phyloP scores from a whole-genome alignment of 2,888 invertebrate species.

The Plebejus melissa region DNA sequence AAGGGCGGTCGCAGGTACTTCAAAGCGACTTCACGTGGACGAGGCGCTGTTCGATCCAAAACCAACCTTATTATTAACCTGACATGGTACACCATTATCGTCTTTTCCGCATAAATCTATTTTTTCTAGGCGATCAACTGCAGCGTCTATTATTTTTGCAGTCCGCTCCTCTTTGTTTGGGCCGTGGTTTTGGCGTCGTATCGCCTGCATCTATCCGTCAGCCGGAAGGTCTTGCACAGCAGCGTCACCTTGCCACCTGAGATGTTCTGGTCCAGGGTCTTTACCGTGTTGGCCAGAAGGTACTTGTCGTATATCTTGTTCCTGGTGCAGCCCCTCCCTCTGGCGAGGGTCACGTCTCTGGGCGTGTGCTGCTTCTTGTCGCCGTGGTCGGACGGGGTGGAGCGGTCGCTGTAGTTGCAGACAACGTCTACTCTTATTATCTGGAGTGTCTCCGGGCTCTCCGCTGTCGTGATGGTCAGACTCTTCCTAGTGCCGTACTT shows the following conservation, averaged over 20 bases:
- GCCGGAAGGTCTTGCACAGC: conserved; percentile 67
- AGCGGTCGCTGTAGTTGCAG: conserved; percentile 52
- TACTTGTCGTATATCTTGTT: conserved; percentile 58
- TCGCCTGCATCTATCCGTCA: conserved; percentile 52
- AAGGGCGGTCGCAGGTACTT: conserved; percentile 59
- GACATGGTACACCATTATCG: conserved; percentile 26
- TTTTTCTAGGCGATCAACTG: conserved; percentile 26
- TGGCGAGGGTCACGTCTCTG: conserved; percentile 34
- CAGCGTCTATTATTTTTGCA: conserved; percentile 28
- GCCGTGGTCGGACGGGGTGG: conserved; percentile 49
- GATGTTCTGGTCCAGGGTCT: conserved; percentile 61
- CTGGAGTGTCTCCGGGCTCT: conserved; percentile 71
- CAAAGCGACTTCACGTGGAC: conserved; percentile 47
- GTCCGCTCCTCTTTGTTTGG: conserved; percentile 29
- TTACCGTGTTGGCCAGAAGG: conserved; percentile 61
- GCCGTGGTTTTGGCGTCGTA: conserved; percentile 31
- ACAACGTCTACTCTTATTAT: conserved; percentile 74
- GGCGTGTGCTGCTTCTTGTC: conserved; percentile 42
- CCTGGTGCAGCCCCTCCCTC: conserved; percentile 42
- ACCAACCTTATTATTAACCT: conserved; percentile 29
- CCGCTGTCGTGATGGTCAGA: conserved; percentile 65
- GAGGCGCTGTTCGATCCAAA: conserved; percentile 29
- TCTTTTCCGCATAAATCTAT: conserved; percentile 24
- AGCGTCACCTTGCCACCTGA: conserved; percentile 68
- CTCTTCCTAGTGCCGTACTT: conserved; percentile 64